These are phyloP conservation scores for Limonius californicus DNA, from an alignment of 1,140 invertebrate genomes.

Conservation along the genomic window DNA sequence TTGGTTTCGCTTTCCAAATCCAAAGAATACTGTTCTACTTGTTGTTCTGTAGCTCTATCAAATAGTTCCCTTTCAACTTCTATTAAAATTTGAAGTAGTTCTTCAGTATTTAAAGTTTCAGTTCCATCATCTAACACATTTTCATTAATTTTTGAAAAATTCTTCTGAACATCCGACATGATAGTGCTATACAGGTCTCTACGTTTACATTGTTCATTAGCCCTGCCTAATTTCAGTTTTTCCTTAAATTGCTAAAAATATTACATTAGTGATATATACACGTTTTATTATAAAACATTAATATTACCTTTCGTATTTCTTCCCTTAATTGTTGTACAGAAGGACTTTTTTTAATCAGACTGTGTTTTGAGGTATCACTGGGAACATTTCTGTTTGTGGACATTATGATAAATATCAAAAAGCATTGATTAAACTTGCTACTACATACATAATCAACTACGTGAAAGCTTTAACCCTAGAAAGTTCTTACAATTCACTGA, in stretches of 20 bases:
- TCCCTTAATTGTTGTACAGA: no score
- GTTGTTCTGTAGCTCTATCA: background rate
- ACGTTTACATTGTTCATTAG: background rate
- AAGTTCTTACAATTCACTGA: no score
- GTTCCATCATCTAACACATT: background rate
- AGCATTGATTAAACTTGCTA: no score
- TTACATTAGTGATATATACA: background rate
- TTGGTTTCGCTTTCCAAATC: no score
- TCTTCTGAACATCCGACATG: background rate
- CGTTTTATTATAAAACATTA: background rate
- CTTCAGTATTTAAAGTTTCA: background rate
- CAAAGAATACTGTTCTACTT: background rate
- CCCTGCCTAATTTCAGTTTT: background rate
- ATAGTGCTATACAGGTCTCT: background rate
- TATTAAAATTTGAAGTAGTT: background rate
- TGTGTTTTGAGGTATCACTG: no score
- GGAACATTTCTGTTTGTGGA: no score
- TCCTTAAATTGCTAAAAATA: background rate
- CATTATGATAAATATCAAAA: no score
- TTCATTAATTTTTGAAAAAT: background rate
- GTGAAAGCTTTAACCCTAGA: no score
- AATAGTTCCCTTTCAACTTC: constrained; percentile 9
- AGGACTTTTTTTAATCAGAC: no score
- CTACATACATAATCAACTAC: no score
- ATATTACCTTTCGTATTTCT: no score